These are phyloP conservation scores for Muscicapa adusta DNA, from an alignment of 2,113 vertebrate species.

Conservation along the genomic window DNA sequence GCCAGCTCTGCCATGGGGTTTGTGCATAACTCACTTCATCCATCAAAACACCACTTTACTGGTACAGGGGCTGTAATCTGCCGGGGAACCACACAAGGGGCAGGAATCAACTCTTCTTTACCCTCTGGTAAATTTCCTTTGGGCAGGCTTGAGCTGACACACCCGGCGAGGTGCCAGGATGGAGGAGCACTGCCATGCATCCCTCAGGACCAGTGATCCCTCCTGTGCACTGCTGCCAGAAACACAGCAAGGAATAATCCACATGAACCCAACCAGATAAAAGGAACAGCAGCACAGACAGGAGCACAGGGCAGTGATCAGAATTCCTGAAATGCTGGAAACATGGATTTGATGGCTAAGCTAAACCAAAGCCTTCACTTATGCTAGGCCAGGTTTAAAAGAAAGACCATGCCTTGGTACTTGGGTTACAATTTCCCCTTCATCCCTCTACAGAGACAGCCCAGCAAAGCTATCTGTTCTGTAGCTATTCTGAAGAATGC, in stretches of 20 bases:
- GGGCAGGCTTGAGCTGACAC: neutral
- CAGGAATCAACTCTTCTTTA: neutral
- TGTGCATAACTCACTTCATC: neutral
- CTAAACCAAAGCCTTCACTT: neutral
- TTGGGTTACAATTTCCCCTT: neutral
- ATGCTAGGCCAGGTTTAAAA: neutral
- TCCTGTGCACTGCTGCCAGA: neutral
- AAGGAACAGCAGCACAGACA: neutral
- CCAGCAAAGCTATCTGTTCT: neutral
- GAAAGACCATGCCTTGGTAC: neutral
- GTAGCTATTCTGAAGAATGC: slow-evolving; percentile 40
- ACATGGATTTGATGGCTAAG: neutral
- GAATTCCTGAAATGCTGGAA: neutral
- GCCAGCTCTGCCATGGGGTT: neutral
- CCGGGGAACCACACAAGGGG: accelerated
- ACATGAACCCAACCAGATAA: accelerated
- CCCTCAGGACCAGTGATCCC: neutral
- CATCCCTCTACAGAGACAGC: neutral
- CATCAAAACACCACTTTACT: neutral
- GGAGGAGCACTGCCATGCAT: neutral
- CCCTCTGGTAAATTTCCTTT: neutral
- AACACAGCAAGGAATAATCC: neutral
- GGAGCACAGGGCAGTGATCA: neutral
- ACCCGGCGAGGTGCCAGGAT: accelerated
- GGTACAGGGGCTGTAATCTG: neutral